Evolutionary conservation across 2,888 invertebrate species (phyloP).

Genomic region (Conistra vaccinii): DNA sequence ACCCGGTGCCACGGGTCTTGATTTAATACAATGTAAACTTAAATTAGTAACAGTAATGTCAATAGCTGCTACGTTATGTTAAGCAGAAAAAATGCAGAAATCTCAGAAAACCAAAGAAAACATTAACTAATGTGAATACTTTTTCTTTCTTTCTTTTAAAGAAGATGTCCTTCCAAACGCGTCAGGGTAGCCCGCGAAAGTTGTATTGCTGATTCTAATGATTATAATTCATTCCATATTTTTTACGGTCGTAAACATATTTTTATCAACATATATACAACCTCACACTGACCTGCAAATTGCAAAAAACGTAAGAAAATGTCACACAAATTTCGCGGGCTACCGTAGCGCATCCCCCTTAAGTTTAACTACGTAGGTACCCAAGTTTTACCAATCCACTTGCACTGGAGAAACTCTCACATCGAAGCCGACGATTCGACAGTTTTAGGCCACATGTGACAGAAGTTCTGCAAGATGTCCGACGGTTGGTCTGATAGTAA

Average conservation of each 20-base stretch:
- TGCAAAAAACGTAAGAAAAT: no score
- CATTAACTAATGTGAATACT: neutral
- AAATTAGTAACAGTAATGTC: constrained; percentile 4
- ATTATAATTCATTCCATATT: no score
- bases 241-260: no score
- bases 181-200: no score
- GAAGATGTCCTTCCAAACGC: neutral
- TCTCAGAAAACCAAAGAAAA: neutral
- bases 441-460: constrained; percentile 17
- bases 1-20: neutral
- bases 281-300: no score
- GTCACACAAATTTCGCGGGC: no score
- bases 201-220: no score
- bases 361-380: neutral
- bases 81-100: neutral
- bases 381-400: neutral
- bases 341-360: no score
- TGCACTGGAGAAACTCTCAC: neutral
- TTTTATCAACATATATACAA: no score
- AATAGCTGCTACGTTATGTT: neutral
- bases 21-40: neutral
- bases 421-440: constrained; percentile 17
- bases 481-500: neutral
- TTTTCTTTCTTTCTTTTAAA: neutral
- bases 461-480: constrained; percentile 15